These are phyloP conservation scores for Cercopithecus petaurista DNA, from an alignment of 2,797 vertebrate genomes.

Conservation along the genomic window DNA sequence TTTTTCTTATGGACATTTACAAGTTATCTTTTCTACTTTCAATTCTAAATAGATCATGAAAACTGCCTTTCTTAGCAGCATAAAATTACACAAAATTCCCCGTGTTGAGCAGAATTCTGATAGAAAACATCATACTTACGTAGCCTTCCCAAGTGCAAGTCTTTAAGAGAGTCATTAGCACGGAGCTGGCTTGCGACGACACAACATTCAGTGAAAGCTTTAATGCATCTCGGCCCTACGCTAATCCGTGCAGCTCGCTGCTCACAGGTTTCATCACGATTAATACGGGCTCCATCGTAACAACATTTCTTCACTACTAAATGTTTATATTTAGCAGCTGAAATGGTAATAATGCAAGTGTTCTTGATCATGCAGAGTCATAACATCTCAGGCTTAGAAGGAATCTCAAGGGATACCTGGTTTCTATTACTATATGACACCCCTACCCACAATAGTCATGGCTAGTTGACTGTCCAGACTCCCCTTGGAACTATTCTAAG, in stretches of 20 bases:
- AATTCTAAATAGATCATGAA: conserved; percentile 2
- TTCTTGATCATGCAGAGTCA: background rate
- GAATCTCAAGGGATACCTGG: background rate
- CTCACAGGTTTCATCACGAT: conserved; percentile 78
- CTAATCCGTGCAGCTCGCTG: conserved; percentile 63
- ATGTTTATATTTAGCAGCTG: conserved; percentile 77
- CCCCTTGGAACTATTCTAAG: background rate
- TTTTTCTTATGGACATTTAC: background rate
- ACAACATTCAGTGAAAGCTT: conserved; percentile 86
- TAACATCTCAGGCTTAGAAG: background rate
- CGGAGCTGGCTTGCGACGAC: conserved; percentile 62
- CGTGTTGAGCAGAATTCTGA: background rate
- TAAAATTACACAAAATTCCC: background rate
- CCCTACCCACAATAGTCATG: background rate
- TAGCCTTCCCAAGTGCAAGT: conserved; percentile 82
- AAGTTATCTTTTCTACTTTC: background rate
- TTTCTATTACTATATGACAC: background rate
- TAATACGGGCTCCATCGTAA: conserved; percentile 78
- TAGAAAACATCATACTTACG: conserved; percentile 83
- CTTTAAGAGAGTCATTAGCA: background rate
- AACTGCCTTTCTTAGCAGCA: background rate
- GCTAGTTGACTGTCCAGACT: too few relatives aligned
- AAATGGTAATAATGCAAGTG: conserved; percentile 44
- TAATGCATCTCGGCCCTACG: background rate
- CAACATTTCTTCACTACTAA: conserved; percentile 81